Conservation (phyloP, 92 coral and sea anemone genomes). For the Porites lobata region DNA sequence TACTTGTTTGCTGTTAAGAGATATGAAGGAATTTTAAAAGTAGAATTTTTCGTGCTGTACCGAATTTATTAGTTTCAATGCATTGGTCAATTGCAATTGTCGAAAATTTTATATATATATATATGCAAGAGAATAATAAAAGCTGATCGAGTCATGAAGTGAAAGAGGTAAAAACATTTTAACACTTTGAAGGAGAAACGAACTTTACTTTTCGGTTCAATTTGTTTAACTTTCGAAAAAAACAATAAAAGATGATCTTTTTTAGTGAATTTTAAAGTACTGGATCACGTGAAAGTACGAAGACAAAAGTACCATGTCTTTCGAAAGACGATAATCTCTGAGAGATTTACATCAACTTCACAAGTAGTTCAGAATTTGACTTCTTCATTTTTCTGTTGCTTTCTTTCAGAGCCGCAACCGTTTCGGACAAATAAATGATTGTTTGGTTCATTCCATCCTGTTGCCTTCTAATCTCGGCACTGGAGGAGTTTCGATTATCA, state of each 20-base stretch:
- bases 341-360: background rate
- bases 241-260: no score
- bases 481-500: background rate
- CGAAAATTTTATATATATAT: background rate
- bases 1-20: background rate
- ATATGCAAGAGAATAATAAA: no score
- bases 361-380: background rate
- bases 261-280: no score
- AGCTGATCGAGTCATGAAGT: no score
- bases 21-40: background rate
- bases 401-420: background rate
- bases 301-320: background rate
- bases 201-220: no score
- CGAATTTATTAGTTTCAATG: no score
- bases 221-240: no score
- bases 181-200: no score
- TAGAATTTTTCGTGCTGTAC: background rate
- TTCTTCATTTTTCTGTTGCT: background rate
- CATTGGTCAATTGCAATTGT: background rate
- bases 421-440: background rate
- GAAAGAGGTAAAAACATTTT: no score
- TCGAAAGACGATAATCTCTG: background rate
- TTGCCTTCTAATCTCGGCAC: background rate
- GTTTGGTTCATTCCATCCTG: background rate
- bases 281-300: background rate